Conservation (phyloP, 2,113 vertebrate species). For the Ancistrus triradiatus region DNA sequence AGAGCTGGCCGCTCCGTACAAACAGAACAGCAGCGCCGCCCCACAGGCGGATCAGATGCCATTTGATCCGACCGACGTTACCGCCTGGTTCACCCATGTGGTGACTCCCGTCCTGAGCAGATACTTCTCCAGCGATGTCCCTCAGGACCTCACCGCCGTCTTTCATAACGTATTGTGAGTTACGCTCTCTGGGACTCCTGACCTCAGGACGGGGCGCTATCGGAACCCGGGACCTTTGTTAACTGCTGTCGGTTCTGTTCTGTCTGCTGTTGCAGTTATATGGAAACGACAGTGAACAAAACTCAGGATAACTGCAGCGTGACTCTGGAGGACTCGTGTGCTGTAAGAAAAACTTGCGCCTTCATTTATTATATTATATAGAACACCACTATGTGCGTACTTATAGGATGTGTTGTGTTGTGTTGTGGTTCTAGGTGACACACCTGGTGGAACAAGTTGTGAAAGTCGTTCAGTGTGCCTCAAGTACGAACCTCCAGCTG, state of each 20-base stretch:
- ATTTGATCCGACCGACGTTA: constrained; percentile 55
- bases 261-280: neutral
- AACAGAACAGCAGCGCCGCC: neutral
- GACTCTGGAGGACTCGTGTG: constrained; percentile 30
- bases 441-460: constrained; percentile 45
- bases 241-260: neutral
- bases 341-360: constrained; percentile 38
- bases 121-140: constrained; percentile 44
- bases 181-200: neutral
- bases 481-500: constrained; percentile 54
- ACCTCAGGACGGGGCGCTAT: too few relatives aligned
- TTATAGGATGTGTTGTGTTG: too few relatives aligned
- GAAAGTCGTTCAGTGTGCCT: constrained; percentile 57
- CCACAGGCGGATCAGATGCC: neutral
- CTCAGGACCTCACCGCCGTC: constrained; percentile 50
- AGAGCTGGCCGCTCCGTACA: constrained; percentile 59
- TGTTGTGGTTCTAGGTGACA: constrained; percentile 12
- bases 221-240: too few relatives aligned
- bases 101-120: constrained; percentile 60
- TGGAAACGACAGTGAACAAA: constrained; percentile 3
- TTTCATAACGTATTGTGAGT: constrained; percentile 69
- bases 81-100: constrained; percentile 62
- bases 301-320: constrained; percentile 31
- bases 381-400: too few relatives aligned
- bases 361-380: too few relatives aligned